Conservation (phyloP, 2,797 vertebrate species). For the Ceryle rudis region DNA sequence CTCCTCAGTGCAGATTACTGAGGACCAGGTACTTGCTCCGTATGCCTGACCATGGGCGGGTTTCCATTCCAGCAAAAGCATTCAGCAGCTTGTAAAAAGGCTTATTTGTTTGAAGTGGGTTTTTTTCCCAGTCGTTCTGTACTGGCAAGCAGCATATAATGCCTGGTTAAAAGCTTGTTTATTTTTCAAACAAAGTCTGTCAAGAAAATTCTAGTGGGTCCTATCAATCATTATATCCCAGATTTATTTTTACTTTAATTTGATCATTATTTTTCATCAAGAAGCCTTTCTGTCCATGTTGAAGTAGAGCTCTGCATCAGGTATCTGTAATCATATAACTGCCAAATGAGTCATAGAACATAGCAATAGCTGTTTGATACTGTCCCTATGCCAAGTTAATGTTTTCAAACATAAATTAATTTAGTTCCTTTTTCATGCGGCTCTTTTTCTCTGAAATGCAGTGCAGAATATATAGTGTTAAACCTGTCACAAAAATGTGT, state of each 20-base stretch:
- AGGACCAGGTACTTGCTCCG: neutral
- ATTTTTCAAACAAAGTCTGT: neutral
- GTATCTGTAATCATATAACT: neutral
- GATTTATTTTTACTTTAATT: neutral
- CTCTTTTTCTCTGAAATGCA: neutral
- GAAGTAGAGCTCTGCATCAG: neutral
- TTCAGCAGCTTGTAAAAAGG: neutral
- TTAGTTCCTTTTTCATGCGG: slow-evolving; percentile 1
- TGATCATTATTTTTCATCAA: neutral
- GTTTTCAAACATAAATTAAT: slow-evolving; percentile 4
- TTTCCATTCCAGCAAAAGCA: neutral
- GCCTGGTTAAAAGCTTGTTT: neutral
- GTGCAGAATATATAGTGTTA: slow-evolving; percentile 22
- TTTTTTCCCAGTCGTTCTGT: neutral
- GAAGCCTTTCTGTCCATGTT: neutral
- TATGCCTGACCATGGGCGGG: accelerated
- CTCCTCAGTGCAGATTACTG: neutral
- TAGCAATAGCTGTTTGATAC: neutral
- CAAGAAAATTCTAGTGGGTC: neutral
- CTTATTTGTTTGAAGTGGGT: neutral
- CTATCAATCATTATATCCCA: neutral
- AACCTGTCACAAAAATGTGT: neutral
- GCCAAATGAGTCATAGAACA: neutral
- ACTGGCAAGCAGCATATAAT: neutral
- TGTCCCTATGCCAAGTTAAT: neutral